Percentiles rank a stretch among this genome's conserved stretches.
Evolutionary conservation across 1,140 invertebrate genomes (phyloP).

Genomic region (roundworm (Caenorhabditis elegans)): DNA sequence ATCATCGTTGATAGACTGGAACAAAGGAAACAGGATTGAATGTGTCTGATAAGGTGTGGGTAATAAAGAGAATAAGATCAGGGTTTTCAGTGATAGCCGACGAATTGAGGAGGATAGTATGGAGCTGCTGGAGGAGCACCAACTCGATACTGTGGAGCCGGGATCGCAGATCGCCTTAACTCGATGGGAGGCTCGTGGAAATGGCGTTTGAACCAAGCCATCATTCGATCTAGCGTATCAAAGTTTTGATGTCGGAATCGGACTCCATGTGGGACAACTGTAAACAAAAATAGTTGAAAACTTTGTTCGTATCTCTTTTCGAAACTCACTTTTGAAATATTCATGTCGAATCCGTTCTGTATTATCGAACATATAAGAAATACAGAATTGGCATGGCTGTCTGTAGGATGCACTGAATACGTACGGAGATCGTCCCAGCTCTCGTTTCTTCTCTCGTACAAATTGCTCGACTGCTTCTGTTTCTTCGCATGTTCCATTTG

Average conservation of each 20-base stretch:
- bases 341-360: background rate
- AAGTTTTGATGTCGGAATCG: conserved; percentile 86
- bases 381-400: background rate
- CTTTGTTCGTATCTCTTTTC: background rate
- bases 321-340: conserved; percentile 5
- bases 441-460: conserved; percentile 80
- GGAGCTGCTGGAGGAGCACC: background rate
- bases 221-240: conserved; percentile 78
- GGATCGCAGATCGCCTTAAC: background rate
- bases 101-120: background rate
- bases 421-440: conserved; percentile 80
- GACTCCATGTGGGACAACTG: conserved; percentile 85
- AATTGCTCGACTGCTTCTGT: conserved; percentile 83
- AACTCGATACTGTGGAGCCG: too few species aligned
- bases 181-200: conserved; percentile 78
- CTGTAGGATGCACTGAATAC: background rate
- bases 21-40: background rate
- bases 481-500: conserved; percentile 45
- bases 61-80: background rate
- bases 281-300: background rate
- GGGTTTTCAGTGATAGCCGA: background rate
- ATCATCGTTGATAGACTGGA: background rate
- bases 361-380: conserved; percentile 2
- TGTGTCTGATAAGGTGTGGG: background rate
- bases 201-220: conserved; percentile 97